These are phyloP conservation scores for Dynastes grantii DNA, from an alignment of 2,888 invertebrate genomes.

Conservation along the genomic window DNA sequence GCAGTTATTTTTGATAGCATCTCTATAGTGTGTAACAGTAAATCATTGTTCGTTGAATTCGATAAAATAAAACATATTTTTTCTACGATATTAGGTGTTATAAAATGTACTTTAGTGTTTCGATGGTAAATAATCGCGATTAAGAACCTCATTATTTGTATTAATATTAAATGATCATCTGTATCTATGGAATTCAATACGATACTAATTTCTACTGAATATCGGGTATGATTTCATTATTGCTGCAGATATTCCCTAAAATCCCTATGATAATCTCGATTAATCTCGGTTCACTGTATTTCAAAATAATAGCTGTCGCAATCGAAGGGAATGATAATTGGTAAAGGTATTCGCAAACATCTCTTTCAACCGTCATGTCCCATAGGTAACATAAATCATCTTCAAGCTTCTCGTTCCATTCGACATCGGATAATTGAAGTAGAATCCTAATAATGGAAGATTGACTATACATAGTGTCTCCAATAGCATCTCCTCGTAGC, in stretches of 20 bases:
- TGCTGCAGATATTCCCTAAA: slow-evolving; percentile 85
- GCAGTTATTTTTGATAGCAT: slow-evolving; percentile 68
- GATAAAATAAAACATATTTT: slow-evolving; percentile 81
- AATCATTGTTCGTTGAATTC: slow-evolving; percentile 80
- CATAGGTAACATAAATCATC: slow-evolving; percentile 84
- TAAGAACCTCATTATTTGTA: slow-evolving; percentile 82
- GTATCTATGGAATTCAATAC: slow-evolving; percentile 75
- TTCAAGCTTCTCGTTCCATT: slow-evolving; percentile 78
- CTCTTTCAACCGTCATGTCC: slow-evolving; percentile 89
- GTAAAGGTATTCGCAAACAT: slow-evolving; percentile 81
- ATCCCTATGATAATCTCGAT: slow-evolving; percentile 89
- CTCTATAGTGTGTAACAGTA: slow-evolving; percentile 75
- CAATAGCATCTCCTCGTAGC: slow-evolving; percentile 84
- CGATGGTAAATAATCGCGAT: slow-evolving; percentile 67
- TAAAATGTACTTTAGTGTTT: slow-evolving; percentile 54
- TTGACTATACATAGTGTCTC: slow-evolving; percentile 86
- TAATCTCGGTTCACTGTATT: slow-evolving; percentile 76
- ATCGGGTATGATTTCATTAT: slow-evolving; percentile 74
- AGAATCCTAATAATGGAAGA: slow-evolving; percentile 81
- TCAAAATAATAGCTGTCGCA: slow-evolving; percentile 74
- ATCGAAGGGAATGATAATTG: slow-evolving; percentile 80
- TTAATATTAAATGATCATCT: slow-evolving; percentile 81
- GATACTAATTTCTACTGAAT: slow-evolving; percentile 74
- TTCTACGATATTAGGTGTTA: slow-evolving; percentile 71
- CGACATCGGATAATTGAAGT: slow-evolving; percentile 76